Percentiles rank a stretch among this genome's conserved stretches.
Evolutionary conservation across 2,888 invertebrate species (phyloP).

Genomic region (Lasius platythorax): DNA sequence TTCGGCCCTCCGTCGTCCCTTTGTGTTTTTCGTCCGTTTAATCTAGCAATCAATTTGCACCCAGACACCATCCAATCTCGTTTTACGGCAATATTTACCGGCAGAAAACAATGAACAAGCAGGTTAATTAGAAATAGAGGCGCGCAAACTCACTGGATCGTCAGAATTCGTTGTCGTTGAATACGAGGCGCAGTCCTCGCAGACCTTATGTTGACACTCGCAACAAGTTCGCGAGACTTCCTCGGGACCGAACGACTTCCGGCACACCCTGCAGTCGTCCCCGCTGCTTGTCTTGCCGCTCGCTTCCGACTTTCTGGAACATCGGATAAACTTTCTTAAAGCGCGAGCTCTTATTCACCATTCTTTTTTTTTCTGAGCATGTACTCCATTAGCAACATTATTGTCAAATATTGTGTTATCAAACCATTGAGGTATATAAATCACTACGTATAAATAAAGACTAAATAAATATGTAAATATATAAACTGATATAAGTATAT

Average conservation of each 20-base stretch:
- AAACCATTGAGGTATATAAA: background rate
- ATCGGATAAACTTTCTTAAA: slow-evolving; percentile 15
- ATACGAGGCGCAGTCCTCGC: slow-evolving; percentile 97
- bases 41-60: slow-evolving; percentile 30
- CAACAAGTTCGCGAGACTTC: slow-evolving; percentile 95
- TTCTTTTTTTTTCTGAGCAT: background rate
- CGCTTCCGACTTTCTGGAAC: slow-evolving; percentile 87
- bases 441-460: background rate
- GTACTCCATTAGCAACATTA: background rate
- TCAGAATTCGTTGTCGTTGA: slow-evolving; percentile 94
- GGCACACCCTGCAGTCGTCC: slow-evolving; percentile 93
- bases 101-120: slow-evolving; percentile 28
- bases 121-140: slow-evolving; percentile 28
- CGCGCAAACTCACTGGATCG: slow-evolving; percentile 89
- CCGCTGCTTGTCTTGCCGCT: slow-evolving; percentile 92
- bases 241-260: slow-evolving; percentile 95
- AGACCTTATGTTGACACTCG: slow-evolving; percentile 96
- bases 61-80: background rate
- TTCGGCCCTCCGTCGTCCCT: background rate
- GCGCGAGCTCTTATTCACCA: background rate
- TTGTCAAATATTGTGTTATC: background rate
- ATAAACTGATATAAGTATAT: background rate
- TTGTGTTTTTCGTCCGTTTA: background rate
- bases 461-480: background rate
- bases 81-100: slow-evolving; percentile 42